Evolutionary conservation across 2,888 invertebrate species (phyloP).

Genomic region (Augochlorella aurata): DNA sequence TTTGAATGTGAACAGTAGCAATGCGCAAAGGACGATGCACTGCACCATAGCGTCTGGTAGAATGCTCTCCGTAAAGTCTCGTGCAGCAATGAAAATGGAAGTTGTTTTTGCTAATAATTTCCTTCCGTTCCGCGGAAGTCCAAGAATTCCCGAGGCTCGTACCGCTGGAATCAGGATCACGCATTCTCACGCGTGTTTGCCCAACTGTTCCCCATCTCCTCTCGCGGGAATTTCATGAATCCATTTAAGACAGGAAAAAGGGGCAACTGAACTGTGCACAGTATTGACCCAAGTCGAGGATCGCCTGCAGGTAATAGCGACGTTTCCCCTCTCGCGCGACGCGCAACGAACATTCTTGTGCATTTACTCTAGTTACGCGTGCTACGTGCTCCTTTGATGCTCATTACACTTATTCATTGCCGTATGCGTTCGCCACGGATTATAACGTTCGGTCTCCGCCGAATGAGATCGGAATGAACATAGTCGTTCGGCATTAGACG

Average conservation of each 20-base stretch:
- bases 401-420: slow-evolving; percentile 29
- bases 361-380: slow-evolving; percentile 51
- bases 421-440: background rate
- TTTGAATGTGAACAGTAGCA: no score
- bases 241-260: slow-evolving; percentile 38
- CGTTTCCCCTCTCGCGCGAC: slow-evolving; percentile 43
- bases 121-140: background rate
- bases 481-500: background rate
- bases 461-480: background rate
- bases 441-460: background rate
- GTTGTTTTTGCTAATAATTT: background rate
- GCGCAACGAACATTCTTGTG: slow-evolving; percentile 33
- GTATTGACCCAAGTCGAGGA: slow-evolving; percentile 72
- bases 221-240: slow-evolving; percentile 35
- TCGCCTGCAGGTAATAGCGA: slow-evolving; percentile 74
- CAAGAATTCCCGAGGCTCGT: background rate
- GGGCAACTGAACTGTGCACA: slow-evolving; percentile 57
- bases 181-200: background rate
- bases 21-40: background rate
- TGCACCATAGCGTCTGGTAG: background rate
- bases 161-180: background rate
- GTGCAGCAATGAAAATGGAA: background rate
- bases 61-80: background rate
- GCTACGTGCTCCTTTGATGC: slow-evolving; percentile 25
- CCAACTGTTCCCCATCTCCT: background rate